Percentiles rank a stretch among this genome's conserved stretches.
phyloP scores from a whole-genome alignment of 2,797 vertebrate species.

The Threskiornis aethiopicus region DNA sequence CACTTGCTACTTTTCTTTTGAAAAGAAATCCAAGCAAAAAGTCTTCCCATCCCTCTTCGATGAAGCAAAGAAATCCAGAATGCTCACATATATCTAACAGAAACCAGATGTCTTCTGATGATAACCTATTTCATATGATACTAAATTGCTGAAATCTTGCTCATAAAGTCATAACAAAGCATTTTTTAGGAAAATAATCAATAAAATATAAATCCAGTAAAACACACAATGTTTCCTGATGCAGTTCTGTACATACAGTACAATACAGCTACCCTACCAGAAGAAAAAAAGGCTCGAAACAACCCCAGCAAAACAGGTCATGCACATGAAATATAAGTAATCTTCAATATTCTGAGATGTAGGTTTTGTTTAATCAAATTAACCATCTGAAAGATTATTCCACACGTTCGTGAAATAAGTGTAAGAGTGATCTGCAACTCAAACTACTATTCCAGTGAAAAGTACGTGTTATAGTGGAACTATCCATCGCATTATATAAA shows the following conservation, averaged over 20 bases:
- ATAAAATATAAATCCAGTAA: neutral
- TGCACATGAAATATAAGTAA: neutral
- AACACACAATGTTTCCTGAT: neutral
- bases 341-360: neutral
- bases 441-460: neutral
- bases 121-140: neutral
- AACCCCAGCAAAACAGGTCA: neutral
- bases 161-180: neutral
- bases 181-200: neutral
- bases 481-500: neutral
- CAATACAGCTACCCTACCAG: neutral
- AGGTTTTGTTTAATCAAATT: neutral
- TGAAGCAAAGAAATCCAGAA: neutral
- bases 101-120: neutral
- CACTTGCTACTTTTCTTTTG: neutral
- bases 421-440: neutral
- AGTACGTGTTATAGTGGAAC: neutral
- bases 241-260: neutral
- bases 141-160: neutral
- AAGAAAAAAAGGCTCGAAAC: neutral
- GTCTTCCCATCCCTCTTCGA: neutral
- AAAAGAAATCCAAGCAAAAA: neutral
- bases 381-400: neutral
- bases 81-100: fast-evolving
- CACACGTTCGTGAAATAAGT: fast-evolving